Conservation (phyloP, 2,113 vertebrate species). For the Tupaia chinensis region DNA sequence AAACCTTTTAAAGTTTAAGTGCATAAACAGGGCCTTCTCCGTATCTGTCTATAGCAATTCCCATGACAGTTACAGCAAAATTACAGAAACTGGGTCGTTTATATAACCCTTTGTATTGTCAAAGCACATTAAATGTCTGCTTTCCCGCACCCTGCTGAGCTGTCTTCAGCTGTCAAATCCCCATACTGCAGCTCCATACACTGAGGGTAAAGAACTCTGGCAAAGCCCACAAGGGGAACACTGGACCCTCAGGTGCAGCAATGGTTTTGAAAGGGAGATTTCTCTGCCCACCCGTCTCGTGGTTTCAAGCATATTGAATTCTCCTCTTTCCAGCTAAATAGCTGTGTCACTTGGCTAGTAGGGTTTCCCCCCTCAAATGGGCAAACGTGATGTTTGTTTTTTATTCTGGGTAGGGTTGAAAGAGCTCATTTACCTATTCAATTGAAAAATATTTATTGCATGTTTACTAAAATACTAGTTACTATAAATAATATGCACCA, state of each 20-base stretch:
- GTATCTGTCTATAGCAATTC: conserved; percentile 80
- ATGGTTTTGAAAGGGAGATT: conserved; percentile 52
- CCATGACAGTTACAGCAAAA: conserved; percentile 82
- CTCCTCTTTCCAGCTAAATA: conserved; percentile 31
- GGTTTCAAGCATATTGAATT: conserved; percentile 34
- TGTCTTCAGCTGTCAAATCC: conserved; percentile 81
- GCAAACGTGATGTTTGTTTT: conserved; percentile 62
- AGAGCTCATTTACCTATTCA: conserved; percentile 51
- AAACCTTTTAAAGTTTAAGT: conserved; percentile 83
- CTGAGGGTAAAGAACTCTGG: conserved; percentile 76
- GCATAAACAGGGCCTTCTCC: conserved; percentile 81
- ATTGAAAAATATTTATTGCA: conserved; percentile 49
- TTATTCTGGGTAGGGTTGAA: conserved; percentile 45
- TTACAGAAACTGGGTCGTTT: conserved; percentile 83
- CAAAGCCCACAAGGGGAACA: conserved; percentile 27
- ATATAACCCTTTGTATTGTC: conserved; percentile 84
- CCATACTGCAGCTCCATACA: conserved; percentile 78
- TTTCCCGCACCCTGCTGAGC: conserved; percentile 70
- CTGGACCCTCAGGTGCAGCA: conserved; percentile 43
- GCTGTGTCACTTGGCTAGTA: conserved; percentile 51
- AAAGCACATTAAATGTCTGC: conserved; percentile 77
- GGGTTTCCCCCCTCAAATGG: not conserved
- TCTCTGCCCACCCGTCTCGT: not conserved
- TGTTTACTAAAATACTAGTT: conserved; percentile 43
- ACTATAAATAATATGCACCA: not conserved